phyloP scores from a whole-genome alignment of 2,888 invertebrate genomes.

The Pristionchus entomophagus region DNA sequence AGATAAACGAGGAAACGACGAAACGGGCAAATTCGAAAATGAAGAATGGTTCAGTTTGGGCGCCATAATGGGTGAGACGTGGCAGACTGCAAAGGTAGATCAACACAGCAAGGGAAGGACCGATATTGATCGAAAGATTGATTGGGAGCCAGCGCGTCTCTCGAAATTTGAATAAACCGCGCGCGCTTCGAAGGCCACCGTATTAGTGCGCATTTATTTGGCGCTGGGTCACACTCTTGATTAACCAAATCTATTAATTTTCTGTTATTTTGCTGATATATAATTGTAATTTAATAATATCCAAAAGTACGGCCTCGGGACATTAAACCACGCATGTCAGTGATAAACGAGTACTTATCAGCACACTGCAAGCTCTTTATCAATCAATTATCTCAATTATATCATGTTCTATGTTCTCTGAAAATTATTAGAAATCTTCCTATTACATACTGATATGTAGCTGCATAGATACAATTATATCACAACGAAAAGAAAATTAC shows the following conservation, averaged over 20 bases:
- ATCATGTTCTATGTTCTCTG: neutral
- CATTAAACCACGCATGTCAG: neutral
- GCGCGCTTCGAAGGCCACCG: slow-evolving; percentile 3
- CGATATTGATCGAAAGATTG: neutral
- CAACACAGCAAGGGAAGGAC: neutral
- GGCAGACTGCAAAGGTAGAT: neutral
- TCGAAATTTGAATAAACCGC: slow-evolving; percentile 16
- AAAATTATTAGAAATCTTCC: neutral
- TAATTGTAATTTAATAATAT: neutral
- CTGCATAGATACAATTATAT: slow-evolving; percentile 1
- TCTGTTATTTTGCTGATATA: neutral
- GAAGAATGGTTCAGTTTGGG: neutral
- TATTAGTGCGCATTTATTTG: neutral
- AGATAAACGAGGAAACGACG: neutral
- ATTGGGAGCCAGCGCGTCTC: neutral
- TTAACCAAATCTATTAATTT: neutral
- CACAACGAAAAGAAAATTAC: slow-evolving; percentile 29
- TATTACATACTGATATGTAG: slow-evolving; percentile 22
- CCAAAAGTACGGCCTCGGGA: neutral
- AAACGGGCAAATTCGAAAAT: neutral
- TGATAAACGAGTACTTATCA: neutral
- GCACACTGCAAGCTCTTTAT: slow-evolving; percentile 35
- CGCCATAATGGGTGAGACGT: neutral
- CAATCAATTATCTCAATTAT: too few relatives aligned
- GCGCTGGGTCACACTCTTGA: neutral